A percentile compares a stretch with the other conserved stretches of the same genome.
These are phyloP conservation scores for Hypanus sabinus DNA, from an alignment of 2,113 vertebrate species.

Conservation along the genomic window DNA sequence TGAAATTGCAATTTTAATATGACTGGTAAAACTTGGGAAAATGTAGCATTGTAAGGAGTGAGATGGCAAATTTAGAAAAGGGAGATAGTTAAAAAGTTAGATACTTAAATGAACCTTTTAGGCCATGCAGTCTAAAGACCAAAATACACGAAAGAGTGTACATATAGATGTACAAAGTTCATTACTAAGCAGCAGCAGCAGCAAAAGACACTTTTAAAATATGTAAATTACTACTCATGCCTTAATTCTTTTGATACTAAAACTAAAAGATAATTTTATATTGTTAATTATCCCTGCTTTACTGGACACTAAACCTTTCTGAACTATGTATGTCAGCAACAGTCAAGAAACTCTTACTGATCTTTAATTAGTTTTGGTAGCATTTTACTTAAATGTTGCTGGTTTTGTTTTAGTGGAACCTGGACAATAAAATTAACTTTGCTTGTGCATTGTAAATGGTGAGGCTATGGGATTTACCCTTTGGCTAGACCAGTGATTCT, in stretches of 20 bases:
- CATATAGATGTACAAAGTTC: background rate
- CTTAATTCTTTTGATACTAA: background rate
- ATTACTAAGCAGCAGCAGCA: background rate
- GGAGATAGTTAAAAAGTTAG: background rate
- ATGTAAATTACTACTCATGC: background rate
- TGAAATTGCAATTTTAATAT: background rate
- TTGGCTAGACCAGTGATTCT: too few relatives aligned
- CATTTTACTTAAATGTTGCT: background rate
- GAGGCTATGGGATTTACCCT: slow-evolving; percentile 38
- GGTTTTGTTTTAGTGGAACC: background rate
- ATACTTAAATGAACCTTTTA: background rate
- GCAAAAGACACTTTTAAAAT: background rate
- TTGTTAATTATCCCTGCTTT: background rate
- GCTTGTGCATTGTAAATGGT: too few relatives aligned
- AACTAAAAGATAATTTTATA: background rate
- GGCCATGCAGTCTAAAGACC: background rate
- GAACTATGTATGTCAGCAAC: background rate
- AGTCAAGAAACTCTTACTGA: background rate
- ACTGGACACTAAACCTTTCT: background rate
- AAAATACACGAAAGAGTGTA: background rate
- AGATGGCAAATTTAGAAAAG: background rate
- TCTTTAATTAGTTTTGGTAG: background rate
- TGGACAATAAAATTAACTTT: background rate
- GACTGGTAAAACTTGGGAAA: too few relatives aligned
- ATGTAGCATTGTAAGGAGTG: background rate